Conservation (phyloP, 2,113 vertebrate species). For the Silurus glanis region DNA sequence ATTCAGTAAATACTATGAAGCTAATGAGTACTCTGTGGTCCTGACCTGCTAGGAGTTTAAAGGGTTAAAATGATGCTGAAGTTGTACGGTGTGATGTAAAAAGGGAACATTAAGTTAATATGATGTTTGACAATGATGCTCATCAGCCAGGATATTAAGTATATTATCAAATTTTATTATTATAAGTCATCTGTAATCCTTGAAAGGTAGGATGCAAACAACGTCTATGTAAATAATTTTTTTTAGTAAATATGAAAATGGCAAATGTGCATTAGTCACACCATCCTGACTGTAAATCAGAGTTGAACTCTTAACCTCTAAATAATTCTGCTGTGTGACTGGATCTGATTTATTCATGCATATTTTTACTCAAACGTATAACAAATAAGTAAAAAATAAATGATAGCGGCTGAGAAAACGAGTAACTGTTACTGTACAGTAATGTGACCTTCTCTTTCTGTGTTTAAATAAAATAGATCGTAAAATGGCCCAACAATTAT, state of each 20-base stretch:
- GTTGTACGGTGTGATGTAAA: not conserved
- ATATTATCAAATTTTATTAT: too few relatives aligned
- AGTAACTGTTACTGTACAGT: not conserved
- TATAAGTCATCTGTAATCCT: too few relatives aligned
- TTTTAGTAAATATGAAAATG: not conserved
- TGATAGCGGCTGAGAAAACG: not conserved
- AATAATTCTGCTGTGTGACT: not conserved
- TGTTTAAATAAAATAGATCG: not conserved
- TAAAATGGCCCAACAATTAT: not conserved
- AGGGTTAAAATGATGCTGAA: conserved; percentile 6
- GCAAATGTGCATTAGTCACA: not conserved
- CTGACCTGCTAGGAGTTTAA: not conserved
- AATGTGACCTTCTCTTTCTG: not conserved
- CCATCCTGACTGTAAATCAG: not conserved
- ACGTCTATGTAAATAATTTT: not conserved
- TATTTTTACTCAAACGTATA: not conserved
- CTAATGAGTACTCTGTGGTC: not conserved
- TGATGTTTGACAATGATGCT: not conserved
- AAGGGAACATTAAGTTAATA: not conserved
- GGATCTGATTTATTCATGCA: not conserved
- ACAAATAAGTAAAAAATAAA: not conserved
- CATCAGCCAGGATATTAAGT: not conserved
- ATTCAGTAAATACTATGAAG: not conserved
- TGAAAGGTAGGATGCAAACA: not conserved
- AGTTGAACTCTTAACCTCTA: not conserved